Evolutionary conservation across 2,113 vertebrate genomes (phyloP), one percentile per base, ranked within the genome.

Genomic region (Epinephelus moara): DNA sequence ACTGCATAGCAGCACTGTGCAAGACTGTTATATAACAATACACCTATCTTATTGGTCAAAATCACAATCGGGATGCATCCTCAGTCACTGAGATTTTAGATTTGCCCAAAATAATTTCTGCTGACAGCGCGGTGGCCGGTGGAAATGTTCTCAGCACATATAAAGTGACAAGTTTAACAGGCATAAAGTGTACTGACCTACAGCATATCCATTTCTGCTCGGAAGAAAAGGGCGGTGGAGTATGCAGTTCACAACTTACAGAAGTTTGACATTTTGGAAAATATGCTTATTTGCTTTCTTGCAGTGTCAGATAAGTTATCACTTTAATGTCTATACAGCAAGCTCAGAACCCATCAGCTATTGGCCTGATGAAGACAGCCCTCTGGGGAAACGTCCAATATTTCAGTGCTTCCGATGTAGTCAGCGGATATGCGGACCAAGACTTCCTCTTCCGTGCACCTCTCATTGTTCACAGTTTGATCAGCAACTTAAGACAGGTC

Each of bases 31-130:
- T n/a, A 53, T 60, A 73, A 78, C 52, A 57, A 72, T 42, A 70
- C 59, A 73, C 57, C 49, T 80, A 53, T 69, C 78, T 69, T 33
- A 59, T 73, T 60, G 68, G 42, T 60, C 63, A 7, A 30, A 47
- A 80, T 80, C 45, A 66, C 11, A 49, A 56, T 27, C 11, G 6
- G 52, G 49, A 19, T 70, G 57, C 53, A 77, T 56, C 18, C 27
- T 42, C 27, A 62, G 14, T 77, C 1, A 2, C 50, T 42, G 30
- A 60, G n/a, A 72, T 83, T 52, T 64, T 69, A 50, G 56, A 62
- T 63, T 70, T 60, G 23, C 67, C 21, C n/a, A 45, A 76, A 80
- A 68, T 78, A 52, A 49, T 61, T 78, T 81, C 60, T 72, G 67
- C 67, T 53, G 63, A 55, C 33, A 23, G 19, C 42, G 70, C 53